Percentiles rank a stretch among this genome's conserved stretches.
Conservation (phyloP, 2,888 invertebrate genomes). For the Pammene aurita region DNA sequence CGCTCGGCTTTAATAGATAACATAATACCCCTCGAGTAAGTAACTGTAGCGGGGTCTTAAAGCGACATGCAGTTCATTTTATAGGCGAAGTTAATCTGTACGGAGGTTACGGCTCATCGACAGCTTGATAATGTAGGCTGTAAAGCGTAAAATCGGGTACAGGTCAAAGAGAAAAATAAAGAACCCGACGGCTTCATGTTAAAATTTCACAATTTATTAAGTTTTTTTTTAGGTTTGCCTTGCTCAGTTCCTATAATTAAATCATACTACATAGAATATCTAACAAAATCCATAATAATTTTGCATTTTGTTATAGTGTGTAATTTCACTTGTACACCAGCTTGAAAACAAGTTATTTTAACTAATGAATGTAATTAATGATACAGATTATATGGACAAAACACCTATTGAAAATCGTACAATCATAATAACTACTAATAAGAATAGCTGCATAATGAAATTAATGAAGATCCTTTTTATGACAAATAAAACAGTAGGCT, state of each 20-base stretch:
- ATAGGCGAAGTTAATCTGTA: conserved; percentile 41
- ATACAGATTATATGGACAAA: too few relatives aligned
- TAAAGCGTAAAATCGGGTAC: neutral
- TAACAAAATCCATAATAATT: too few relatives aligned
- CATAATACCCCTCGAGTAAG: conserved; percentile 53
- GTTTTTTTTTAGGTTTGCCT: too few relatives aligned
- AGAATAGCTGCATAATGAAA: neutral
- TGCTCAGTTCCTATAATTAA: too few relatives aligned
- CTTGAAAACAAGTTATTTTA: too few relatives aligned
- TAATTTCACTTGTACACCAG: too few relatives aligned
- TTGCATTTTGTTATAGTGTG: too few relatives aligned
- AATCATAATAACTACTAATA: neutral
- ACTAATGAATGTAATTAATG: too few relatives aligned
- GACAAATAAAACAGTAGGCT: conserved; percentile 13
- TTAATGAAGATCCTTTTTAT: neutral
- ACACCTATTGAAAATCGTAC: too few relatives aligned
- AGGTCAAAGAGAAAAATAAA: neutral
- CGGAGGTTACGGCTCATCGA: conserved; percentile 25
- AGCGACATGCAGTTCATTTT: conserved; percentile 51
- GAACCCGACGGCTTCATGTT: too few relatives aligned
- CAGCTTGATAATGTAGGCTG: conserved; percentile 11
- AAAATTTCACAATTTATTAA: too few relatives aligned
- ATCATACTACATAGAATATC: too few relatives aligned
- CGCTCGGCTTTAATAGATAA: conserved; percentile 62
- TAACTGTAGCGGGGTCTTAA: conserved; percentile 58